phyloP scores from a whole-genome alignment of 2,797 vertebrate species.

The Okamejei kenojei region DNA sequence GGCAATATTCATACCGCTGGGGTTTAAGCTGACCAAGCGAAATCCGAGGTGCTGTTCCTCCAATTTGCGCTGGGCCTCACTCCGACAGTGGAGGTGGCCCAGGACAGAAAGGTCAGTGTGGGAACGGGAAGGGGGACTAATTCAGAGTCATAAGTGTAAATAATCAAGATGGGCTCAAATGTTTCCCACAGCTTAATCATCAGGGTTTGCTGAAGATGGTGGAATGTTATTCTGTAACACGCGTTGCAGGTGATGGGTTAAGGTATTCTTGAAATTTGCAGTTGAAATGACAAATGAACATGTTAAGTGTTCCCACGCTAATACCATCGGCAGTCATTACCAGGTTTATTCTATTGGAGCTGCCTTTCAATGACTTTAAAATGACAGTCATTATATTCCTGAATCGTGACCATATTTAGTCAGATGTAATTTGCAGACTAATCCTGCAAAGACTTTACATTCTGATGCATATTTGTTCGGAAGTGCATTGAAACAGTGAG shows the following conservation, averaged over 20 bases:
- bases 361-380: neutral
- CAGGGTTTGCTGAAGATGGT: neutral
- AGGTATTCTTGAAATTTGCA: neutral
- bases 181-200: neutral
- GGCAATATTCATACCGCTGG: too few species aligned
- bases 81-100: too few species aligned
- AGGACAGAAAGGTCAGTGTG: too few species aligned
- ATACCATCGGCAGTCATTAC: neutral
- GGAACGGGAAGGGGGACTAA: neutral
- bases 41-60: too few species aligned
- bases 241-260: neutral
- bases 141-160: neutral
- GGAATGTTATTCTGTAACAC: neutral
- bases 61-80: too few species aligned
- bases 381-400: constrained; percentile 4
- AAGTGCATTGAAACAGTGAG: neutral
- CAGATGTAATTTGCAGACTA: neutral
- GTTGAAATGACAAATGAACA: neutral
- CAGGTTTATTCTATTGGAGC: neutral
- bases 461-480: neutral
- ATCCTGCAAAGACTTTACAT: neutral
- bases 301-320: neutral
- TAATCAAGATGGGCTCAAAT: neutral
- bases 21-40: too few species aligned
- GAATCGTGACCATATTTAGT: neutral